phyloP scores from a whole-genome alignment of 2,888 invertebrate species.

The Megastigmus dorsalis region DNA sequence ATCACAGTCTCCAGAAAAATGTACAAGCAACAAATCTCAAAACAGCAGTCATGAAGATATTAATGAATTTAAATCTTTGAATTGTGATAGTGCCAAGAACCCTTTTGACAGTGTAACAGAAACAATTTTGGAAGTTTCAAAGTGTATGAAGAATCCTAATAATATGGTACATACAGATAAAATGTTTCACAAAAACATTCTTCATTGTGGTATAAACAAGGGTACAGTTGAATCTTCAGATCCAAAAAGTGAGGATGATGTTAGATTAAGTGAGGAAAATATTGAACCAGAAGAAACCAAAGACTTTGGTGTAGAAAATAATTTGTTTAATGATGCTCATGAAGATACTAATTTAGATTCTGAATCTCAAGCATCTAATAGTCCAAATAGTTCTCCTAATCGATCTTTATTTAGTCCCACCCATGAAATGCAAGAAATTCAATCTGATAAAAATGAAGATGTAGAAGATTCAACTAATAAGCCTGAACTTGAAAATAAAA shows the following conservation, averaged over 20 bases:
- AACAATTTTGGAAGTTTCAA: conserved; percentile 67
- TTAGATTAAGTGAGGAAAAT: conserved; percentile 40
- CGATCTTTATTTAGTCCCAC: conserved; percentile 63
- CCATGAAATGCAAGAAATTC: conserved; percentile 53
- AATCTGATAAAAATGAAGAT: conserved; percentile 59
- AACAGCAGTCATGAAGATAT: conserved; percentile 14
- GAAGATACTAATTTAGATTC: conserved; percentile 50
- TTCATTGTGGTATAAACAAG: conserved; percentile 3
- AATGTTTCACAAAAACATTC: not conserved
- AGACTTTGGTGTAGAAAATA: conserved; percentile 51
- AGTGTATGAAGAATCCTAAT: conserved; percentile 52
- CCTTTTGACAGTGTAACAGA: conserved; percentile 66
- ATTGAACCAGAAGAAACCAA: conserved; percentile 49
- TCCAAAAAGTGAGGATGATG: conserved; percentile 54
- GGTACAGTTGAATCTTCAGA: conserved; percentile 45
- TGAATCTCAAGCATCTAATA: conserved; percentile 54
- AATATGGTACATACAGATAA: conserved; percentile 51
- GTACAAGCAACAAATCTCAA: not conserved
- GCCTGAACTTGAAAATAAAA: conserved; percentile 75
- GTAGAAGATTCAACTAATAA: conserved; percentile 71
- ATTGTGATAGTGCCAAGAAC: conserved; percentile 37
- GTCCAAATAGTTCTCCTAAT: conserved; percentile 57
- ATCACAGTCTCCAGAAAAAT: conserved; percentile 61
- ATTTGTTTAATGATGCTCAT: conserved; percentile 26
- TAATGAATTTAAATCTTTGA: conserved; percentile 24